Evolutionary conservation across 2,113 vertebrate species (phyloP).

Genomic region (Pterocles gutturalis): DNA sequence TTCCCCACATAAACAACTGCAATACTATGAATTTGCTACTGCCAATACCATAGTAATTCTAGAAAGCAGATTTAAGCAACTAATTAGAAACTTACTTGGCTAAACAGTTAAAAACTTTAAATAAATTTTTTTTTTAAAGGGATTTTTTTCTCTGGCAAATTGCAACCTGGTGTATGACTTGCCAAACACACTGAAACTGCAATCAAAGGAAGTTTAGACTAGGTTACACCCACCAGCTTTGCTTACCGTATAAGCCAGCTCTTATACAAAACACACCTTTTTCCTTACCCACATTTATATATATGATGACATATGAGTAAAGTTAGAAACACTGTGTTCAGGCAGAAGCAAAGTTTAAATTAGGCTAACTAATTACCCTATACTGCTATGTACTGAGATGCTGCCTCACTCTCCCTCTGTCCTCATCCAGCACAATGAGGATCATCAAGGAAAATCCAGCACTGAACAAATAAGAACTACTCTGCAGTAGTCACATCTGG

Average conservation of each 20-base stretch:
- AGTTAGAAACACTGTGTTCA: background rate
- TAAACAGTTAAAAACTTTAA: background rate
- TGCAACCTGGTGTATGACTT: background rate
- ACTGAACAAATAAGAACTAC: background rate
- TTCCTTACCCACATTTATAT: background rate
- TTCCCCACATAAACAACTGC: background rate
- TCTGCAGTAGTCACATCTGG: background rate
- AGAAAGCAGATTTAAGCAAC: background rate
- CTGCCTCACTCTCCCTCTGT: background rate
- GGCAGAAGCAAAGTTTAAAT: background rate
- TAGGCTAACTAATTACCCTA: background rate
- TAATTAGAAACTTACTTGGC: background rate
- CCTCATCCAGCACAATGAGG: background rate
- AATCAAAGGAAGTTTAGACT: background rate
- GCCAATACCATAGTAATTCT: background rate
- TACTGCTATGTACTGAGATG: background rate
- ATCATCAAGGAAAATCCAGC: background rate
- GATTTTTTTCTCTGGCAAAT: background rate
- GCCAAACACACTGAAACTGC: background rate
- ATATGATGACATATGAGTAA: background rate
- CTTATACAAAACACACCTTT: background rate
- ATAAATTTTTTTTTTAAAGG: no score
- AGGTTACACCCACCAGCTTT: background rate
- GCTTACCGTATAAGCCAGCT: background rate
- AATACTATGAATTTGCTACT: background rate